Evolutionary conservation across 1,140 invertebrate species (phyloP).

Genomic region (Halesus radiatus): DNA sequence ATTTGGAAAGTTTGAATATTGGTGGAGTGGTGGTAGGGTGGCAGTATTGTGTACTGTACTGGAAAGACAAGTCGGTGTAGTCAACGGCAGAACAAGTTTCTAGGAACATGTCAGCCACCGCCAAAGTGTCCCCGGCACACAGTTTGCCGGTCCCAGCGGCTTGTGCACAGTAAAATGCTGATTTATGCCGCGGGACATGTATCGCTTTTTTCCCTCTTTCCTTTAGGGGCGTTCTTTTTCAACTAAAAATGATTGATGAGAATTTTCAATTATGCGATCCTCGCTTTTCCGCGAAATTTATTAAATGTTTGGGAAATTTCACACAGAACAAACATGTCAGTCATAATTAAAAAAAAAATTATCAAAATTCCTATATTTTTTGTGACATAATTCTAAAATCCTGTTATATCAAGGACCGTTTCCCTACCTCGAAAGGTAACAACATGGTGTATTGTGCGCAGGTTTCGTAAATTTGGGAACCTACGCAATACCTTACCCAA

Average conservation of each 20-base stretch:
- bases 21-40: not conserved
- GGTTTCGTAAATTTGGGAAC: too few relatives aligned
- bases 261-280: slow-evolving; percentile 55
- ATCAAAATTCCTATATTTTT: too few relatives aligned
- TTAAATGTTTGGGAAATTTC: slow-evolving; percentile 42
- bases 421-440: too few relatives aligned
- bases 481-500: too few relatives aligned
- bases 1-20: too few relatives aligned
- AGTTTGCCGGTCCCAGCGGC: not conserved
- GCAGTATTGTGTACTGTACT: not conserved
- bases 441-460: too few relatives aligned
- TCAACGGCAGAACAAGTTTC: not conserved
- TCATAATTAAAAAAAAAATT: slow-evolving; percentile 31
- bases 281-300: slow-evolving; percentile 40
- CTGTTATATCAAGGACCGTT: too few relatives aligned
- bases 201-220: slow-evolving; percentile 42
- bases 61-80: not conserved
- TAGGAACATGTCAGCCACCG: not conserved
- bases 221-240: slow-evolving; percentile 44
- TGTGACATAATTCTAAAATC: too few relatives aligned
- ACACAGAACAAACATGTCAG: slow-evolving; percentile 45
- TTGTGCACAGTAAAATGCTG: slow-evolving; percentile 52
- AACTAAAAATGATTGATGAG: slow-evolving; percentile 55
- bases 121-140: slow-evolving; percentile 14
- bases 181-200: slow-evolving; percentile 55